phyloP scores from a whole-genome alignment of 2,888 invertebrate species.

The Drosophila mayaguana region DNA sequence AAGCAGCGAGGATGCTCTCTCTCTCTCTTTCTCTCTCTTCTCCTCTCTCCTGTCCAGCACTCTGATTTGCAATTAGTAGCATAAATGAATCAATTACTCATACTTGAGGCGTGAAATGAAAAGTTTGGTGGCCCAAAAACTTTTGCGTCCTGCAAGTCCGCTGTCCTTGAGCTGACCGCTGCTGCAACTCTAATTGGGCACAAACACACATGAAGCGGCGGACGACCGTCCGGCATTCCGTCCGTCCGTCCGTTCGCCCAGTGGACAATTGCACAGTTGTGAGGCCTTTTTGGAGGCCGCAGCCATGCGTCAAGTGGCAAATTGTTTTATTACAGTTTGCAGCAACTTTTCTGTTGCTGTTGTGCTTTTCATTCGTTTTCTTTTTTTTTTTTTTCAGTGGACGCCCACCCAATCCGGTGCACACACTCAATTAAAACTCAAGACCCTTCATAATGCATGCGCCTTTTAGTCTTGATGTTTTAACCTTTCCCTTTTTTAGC shows the following conservation, averaged over 20 bases:
- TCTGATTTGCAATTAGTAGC: slow-evolving; percentile 80
- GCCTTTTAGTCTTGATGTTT: slow-evolving; percentile 77
- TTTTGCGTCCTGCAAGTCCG: slow-evolving; percentile 51
- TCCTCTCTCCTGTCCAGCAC: neutral
- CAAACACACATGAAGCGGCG: slow-evolving; percentile 51
- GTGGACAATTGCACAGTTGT: slow-evolving; percentile 26
- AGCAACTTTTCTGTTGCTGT: slow-evolving; percentile 41
- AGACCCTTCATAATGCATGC: slow-evolving; percentile 79
- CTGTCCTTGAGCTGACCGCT: slow-evolving; percentile 76
- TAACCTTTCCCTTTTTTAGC: slow-evolving; percentile 67
- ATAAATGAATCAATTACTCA: slow-evolving; percentile 84
- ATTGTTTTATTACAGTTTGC: slow-evolving; percentile 76
- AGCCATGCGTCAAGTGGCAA: slow-evolving; percentile 57
- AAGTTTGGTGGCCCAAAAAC: slow-evolving; percentile 66
- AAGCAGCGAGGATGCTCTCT: neutral
- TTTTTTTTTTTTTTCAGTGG: slow-evolving; percentile 8
- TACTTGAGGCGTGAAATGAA: slow-evolving; percentile 70
- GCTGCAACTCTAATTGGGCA: slow-evolving; percentile 74
- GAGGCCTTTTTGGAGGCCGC: slow-evolving; percentile 46
- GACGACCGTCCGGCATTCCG: slow-evolving; percentile 12
- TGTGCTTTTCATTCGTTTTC: slow-evolving; percentile 15
- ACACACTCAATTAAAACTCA: slow-evolving; percentile 84
- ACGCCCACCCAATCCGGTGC: slow-evolving; percentile 31
- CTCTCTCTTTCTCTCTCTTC: neutral
- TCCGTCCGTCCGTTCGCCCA: slow-evolving; percentile 1